These are phyloP conservation scores for Brassicogethes aeneus DNA, from an alignment of 2,888 invertebrate genomes.

Conservation along the genomic window DNA sequence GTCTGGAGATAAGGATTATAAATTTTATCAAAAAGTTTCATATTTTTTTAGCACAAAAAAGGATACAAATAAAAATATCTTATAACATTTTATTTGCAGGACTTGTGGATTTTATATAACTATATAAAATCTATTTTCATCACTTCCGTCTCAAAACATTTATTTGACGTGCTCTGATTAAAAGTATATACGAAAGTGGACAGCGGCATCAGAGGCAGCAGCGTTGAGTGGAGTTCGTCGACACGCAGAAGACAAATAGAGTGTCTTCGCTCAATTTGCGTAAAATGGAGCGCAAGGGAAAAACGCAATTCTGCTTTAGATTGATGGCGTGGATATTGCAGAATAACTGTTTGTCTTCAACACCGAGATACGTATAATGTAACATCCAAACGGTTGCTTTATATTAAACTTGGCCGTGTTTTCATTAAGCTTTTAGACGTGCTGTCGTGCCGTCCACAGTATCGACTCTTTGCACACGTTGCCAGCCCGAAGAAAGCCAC, in stretches of 20 bases:
- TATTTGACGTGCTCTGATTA: too few species aligned
- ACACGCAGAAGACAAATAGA: conserved; percentile 3
- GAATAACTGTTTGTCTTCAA: conserved; percentile 19
- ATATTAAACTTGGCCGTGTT: conserved; percentile 24
- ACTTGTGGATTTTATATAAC: too few species aligned
- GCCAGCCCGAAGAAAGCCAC: background rate
- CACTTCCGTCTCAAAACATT: too few species aligned
- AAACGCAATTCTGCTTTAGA: conserved; percentile 11
- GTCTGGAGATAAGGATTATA: too few species aligned
- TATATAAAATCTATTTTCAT: too few species aligned
- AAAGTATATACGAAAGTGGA: too few species aligned
- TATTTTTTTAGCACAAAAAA: too few species aligned
- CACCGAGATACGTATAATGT: conserved; percentile 19
- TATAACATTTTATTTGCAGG: too few species aligned
- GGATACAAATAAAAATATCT: too few species aligned
- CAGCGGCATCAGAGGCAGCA: too few species aligned
- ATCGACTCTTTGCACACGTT: conserved; percentile 14
- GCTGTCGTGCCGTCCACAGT: conserved; percentile 18
- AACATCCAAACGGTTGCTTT: conserved; percentile 22
- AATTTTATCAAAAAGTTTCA: too few species aligned
- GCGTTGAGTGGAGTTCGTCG: conserved; percentile 2
- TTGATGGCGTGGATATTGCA: conserved; percentile 19
- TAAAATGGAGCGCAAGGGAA: conserved; percentile 10
- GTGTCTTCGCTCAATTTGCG: conserved; percentile 10
- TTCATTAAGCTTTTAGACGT: conserved; percentile 20